These are phyloP conservation scores for Bombus breviceps DNA, from an alignment of 1,140 invertebrate species.

Conservation along the genomic window DNA sequence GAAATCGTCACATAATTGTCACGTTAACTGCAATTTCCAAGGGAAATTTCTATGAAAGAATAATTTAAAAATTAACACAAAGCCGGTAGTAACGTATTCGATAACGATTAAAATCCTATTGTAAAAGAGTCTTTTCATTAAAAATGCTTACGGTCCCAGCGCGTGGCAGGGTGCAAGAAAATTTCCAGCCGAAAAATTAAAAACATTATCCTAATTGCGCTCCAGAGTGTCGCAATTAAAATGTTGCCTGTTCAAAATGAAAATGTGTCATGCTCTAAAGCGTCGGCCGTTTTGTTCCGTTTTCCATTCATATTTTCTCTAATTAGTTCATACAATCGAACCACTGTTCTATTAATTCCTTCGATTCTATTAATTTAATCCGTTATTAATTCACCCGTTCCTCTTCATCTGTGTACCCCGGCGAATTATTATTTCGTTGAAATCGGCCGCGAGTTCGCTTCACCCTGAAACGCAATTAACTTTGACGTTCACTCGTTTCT, in stretches of 20 bases:
- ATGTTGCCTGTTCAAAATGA: constrained; percentile 45
- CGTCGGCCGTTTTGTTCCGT: constrained; percentile 10
- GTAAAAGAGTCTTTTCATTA: constrained; percentile 43
- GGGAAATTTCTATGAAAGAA: constrained; percentile 23
- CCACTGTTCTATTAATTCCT: constrained; percentile 25
- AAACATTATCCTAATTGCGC: constrained; percentile 52
- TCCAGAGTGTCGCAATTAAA: constrained; percentile 45
- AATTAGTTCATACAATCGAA: constrained; percentile 50
- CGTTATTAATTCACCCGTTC: background rate
- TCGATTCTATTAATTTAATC: background rate
- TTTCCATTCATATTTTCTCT: constrained; percentile 29
- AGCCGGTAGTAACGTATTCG: constrained; percentile 7
- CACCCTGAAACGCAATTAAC: background rate
- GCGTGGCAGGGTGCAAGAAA: background rate
- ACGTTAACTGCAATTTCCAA: constrained; percentile 19
- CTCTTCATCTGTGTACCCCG: too few relatives aligned
- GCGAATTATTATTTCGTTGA: constrained; percentile 11
- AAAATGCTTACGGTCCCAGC: background rate
- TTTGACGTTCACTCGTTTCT: background rate
- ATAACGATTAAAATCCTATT: constrained; percentile 50
- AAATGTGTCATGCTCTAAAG: constrained; percentile 37
- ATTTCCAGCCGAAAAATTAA: constrained; percentile 51
- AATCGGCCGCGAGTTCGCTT: background rate
- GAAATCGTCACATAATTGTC: constrained; percentile 24
- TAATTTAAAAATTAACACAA: constrained; percentile 45